Conservation (phyloP, 2,797 vertebrate genomes). For the Erpetoichthys calabaricus region DNA sequence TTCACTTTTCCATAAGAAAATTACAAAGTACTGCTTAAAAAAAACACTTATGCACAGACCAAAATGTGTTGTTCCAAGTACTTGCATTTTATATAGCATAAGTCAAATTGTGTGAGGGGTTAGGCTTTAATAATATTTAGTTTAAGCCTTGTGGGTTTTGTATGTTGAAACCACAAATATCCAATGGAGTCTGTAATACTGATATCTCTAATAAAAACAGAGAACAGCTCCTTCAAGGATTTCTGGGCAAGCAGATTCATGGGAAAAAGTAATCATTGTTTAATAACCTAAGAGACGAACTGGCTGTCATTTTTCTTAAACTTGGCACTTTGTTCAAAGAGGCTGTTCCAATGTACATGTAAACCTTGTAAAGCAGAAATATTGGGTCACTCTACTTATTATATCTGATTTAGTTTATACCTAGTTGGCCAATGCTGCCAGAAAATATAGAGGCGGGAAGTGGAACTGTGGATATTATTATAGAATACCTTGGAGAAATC, state of each 20-base stretch:
- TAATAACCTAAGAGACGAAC: slow-evolving; percentile 23
- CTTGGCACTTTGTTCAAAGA: slow-evolving; percentile 20
- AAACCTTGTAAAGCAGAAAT: too few species aligned
- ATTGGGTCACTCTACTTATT: too few species aligned
- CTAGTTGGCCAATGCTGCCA: too few species aligned
- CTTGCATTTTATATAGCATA: slow-evolving; percentile 3
- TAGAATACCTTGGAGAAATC: too few species aligned
- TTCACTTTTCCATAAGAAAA: too few species aligned
- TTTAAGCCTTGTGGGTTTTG: slow-evolving; percentile 13
- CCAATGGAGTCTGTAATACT: slow-evolving; percentile 21
- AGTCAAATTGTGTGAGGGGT: slow-evolving; percentile 7
- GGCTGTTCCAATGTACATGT: not conserved
- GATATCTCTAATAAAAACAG: slow-evolving; percentile 23
- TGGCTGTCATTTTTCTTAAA: slow-evolving; percentile 18
- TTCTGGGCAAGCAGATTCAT: slow-evolving; percentile 21
- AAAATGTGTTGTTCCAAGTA: slow-evolving; percentile 1
- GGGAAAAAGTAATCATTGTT: slow-evolving; percentile 24
- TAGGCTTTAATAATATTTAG: slow-evolving; percentile 14
- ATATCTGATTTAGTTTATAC: too few species aligned
- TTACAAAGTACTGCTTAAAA: too few species aligned
- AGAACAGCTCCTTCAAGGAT: slow-evolving; percentile 11
- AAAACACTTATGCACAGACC: not conserved
- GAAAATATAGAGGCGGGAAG: too few species aligned
- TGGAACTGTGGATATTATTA: too few species aligned
- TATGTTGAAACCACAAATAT: slow-evolving; percentile 18